Evolutionary conservation across 1,140 invertebrate genomes (phyloP).

Genomic region (Oryzaephilus surinamensis): DNA sequence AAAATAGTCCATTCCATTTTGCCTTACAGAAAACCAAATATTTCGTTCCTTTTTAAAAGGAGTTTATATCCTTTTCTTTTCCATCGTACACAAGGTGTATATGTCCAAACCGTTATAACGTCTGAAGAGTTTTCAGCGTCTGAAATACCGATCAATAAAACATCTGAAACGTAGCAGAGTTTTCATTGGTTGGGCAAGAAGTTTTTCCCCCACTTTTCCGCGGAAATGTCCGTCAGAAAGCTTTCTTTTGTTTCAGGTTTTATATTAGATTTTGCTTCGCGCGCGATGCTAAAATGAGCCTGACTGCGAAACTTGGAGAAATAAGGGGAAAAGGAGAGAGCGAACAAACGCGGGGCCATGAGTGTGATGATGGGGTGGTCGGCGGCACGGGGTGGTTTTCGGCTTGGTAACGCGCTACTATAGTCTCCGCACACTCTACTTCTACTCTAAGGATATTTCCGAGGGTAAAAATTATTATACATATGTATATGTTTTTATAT

Average conservation of each 20-base stretch:
- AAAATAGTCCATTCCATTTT: constrained; percentile 9
- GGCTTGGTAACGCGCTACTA: no score
- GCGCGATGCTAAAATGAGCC: no score
- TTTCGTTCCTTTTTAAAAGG: constrained; percentile 20
- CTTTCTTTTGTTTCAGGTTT: constrained; percentile 30
- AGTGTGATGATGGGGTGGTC: no score
- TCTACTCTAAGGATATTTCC: no score
- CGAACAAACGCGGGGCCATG: no score
- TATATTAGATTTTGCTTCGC: constrained; percentile 24
- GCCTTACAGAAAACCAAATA: not conserved
- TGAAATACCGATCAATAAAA: constrained; percentile 29
- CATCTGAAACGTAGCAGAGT: constrained; percentile 27
- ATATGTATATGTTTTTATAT: no score
- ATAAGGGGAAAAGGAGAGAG: no score
- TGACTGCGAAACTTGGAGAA: no score
- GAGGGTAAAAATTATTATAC: no score
- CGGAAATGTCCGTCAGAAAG: constrained; percentile 30
- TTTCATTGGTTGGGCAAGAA: constrained; percentile 28
- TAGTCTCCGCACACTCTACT: no score
- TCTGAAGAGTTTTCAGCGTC: constrained; percentile 25
- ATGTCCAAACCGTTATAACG: constrained; percentile 16
- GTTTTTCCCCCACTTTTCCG: constrained; percentile 29
- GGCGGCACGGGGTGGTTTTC: no score
- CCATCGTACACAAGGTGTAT: constrained; percentile 15
- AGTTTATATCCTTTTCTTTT: constrained; percentile 14